A percentile compares a stretch with the other conserved stretches of the same genome.
Evolutionary conservation across 1,140 invertebrate species (phyloP).

Genomic region (Potamilus streckersoni): DNA sequence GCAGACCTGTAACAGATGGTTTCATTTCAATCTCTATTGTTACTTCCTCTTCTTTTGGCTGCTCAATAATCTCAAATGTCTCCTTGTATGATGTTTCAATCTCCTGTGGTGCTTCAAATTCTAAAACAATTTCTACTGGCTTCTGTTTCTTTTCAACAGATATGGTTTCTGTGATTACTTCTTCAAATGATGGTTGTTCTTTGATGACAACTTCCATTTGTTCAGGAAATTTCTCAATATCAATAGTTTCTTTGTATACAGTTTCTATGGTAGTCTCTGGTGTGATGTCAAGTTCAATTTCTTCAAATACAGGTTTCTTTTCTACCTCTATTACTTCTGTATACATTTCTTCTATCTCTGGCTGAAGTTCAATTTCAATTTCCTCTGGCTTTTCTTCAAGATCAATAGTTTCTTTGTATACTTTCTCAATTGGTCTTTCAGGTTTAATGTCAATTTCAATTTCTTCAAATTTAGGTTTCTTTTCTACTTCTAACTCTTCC

Average conservation of each 20-base stretch:
- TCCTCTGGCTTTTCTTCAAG: constrained; percentile 2
- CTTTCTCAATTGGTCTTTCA: neutral
- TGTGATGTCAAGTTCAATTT: constrained; percentile 3
- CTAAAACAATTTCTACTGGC: neutral
- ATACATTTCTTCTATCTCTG: constrained; percentile 8
- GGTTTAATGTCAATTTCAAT: constrained; percentile 3
- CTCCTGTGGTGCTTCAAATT: neutral
- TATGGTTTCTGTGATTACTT: neutral
- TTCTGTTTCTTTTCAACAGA: neutral
- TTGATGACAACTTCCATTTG: neutral
- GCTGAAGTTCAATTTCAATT: constrained; percentile 12
- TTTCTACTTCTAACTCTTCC: constrained; percentile 4
- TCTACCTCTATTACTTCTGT: neutral
- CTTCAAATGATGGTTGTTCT: neutral
- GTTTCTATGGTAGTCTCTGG: constrained; percentile 2
- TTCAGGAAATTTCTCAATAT: neutral
- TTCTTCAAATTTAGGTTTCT: constrained; percentile 12
- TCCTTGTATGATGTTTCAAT: neutral
- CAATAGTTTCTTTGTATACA: constrained; percentile 5
- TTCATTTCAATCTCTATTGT: neutral
- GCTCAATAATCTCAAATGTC: constrained; percentile 2
- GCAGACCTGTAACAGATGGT: neutral
- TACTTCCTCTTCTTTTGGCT: neutral
- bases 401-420: constrained; percentile 5
- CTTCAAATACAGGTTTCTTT: constrained; percentile 4